These are phyloP conservation scores for Antedon mediterranea DNA, from an alignment of 53 echinoderm and acorn worm species.

Conservation along the genomic window DNA sequence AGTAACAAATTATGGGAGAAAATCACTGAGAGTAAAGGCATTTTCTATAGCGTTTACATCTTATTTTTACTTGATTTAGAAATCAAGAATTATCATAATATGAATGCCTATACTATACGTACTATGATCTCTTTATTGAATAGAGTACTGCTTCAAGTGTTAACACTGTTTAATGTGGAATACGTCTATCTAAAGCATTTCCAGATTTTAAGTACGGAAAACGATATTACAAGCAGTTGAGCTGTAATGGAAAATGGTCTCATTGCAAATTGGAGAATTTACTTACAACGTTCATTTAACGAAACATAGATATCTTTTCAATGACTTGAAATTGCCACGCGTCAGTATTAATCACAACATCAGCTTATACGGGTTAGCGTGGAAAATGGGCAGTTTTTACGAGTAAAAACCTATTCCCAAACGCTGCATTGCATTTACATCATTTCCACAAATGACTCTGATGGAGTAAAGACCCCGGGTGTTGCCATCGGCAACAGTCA, in stretches of 20 bases:
- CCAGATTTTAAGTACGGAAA: neutral
- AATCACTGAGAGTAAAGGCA: too few relatives aligned
- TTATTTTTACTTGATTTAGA: too few relatives aligned
- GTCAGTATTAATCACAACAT: neutral
- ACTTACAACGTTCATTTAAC: neutral
- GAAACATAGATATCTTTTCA: slow-evolving; percentile 1
- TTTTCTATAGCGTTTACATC: too few relatives aligned
- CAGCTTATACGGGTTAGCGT: neutral
- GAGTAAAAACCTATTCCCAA: neutral
- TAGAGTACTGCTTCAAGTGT: neutral
- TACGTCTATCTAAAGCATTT: neutral
- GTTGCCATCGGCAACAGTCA: neutral
- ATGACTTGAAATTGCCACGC: neutral
- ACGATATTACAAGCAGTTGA: neutral
- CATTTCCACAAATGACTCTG: neutral
- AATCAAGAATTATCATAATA: too few relatives aligned
- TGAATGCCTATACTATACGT: too few relatives aligned
- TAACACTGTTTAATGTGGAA: neutral
- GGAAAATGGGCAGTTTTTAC: neutral
- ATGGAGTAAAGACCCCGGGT: neutral
- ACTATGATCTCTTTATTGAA: neutral
- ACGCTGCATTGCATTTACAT: neutral
- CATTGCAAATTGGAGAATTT: neutral
- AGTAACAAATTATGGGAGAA: too few relatives aligned
- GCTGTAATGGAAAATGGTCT: neutral